Evolutionary conservation across 2,888 invertebrate genomes (phyloP).

Genomic region (Coremacera marginata): DNA sequence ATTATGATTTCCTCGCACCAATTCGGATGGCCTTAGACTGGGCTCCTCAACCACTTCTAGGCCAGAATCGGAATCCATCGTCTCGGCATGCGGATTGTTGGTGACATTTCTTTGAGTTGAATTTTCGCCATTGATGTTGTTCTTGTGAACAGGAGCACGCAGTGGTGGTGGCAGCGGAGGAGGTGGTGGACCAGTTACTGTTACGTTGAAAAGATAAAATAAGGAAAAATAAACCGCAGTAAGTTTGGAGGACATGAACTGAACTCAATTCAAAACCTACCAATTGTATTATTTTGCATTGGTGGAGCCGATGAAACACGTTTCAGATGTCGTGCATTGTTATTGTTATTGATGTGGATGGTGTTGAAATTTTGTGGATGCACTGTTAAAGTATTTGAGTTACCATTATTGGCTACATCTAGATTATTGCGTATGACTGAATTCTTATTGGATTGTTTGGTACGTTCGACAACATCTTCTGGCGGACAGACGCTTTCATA

Average conservation of each 20-base stretch:
- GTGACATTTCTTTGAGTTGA: constrained; percentile 43
- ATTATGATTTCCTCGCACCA: constrained; percentile 73
- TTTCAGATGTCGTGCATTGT: constrained; percentile 69
- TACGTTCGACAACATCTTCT: constrained; percentile 68
- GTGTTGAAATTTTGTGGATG: constrained; percentile 52
- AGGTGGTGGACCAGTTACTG: constrained; percentile 75
- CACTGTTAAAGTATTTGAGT: constrained; percentile 34
- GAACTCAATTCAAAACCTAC: constrained; percentile 54
- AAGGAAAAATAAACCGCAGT: background rate
- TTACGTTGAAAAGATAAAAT: constrained; percentile 28
- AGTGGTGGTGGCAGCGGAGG: constrained; percentile 78
- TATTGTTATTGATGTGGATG: constrained; percentile 61
- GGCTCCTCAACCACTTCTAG: constrained; percentile 78
- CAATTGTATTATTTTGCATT: constrained; percentile 65
- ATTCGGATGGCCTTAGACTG: constrained; percentile 76
- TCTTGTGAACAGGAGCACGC: constrained; percentile 64
- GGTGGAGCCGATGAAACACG: constrained; percentile 74
- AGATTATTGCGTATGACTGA: constrained; percentile 66
- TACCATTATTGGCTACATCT: constrained; percentile 47
- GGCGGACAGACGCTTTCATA: constrained; percentile 69
- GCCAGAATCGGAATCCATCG: constrained; percentile 68
- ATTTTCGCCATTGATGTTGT: constrained; percentile 49
- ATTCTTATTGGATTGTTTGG: constrained; percentile 65
- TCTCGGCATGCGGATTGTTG: constrained; percentile 52
- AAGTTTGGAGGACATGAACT: background rate